Conservation (phyloP, 1,140 invertebrate genomes). For the Papilio machaon region DNA sequence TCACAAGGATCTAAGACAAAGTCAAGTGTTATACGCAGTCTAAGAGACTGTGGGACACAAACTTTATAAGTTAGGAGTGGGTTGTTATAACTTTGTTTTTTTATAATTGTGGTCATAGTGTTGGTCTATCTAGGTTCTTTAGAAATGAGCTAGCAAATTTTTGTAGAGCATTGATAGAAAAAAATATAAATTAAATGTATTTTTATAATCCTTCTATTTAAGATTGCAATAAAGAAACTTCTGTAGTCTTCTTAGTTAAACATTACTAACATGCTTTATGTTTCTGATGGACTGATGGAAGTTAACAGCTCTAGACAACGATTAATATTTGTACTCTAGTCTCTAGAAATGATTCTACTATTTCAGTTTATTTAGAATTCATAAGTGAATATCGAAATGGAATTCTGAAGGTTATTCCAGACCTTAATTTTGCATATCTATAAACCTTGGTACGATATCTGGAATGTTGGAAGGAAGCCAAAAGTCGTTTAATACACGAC, state of each 20-base stretch:
- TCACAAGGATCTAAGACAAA: neutral
- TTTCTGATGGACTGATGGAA: too few relatives aligned
- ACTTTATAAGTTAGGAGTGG: neutral
- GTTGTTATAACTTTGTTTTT: neutral
- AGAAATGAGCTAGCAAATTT: too few relatives aligned
- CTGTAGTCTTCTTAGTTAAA: too few relatives aligned
- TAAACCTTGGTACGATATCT: constrained; percentile 24
- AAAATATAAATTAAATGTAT: too few relatives aligned
- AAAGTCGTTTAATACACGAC: constrained; percentile 20
- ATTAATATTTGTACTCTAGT: too few relatives aligned
- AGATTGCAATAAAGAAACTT: too few relatives aligned
- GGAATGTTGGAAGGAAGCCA: constrained; percentile 15
- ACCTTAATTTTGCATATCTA: neutral
- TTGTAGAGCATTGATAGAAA: too few relatives aligned
- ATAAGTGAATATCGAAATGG: neutral
- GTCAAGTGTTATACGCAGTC: neutral
- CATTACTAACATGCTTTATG: too few relatives aligned
- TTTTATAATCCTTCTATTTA: too few relatives aligned
- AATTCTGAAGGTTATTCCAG: constrained; percentile 4
- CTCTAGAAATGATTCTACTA: neutral
- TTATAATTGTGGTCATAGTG: neutral
- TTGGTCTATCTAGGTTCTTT: too few relatives aligned
- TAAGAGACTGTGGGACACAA: too few relatives aligned
- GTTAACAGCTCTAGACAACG: too few relatives aligned
- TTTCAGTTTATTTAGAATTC: neutral